phyloP scores from a whole-genome alignment of 1,140 invertebrate genomes.

The Colletes gigas region DNA sequence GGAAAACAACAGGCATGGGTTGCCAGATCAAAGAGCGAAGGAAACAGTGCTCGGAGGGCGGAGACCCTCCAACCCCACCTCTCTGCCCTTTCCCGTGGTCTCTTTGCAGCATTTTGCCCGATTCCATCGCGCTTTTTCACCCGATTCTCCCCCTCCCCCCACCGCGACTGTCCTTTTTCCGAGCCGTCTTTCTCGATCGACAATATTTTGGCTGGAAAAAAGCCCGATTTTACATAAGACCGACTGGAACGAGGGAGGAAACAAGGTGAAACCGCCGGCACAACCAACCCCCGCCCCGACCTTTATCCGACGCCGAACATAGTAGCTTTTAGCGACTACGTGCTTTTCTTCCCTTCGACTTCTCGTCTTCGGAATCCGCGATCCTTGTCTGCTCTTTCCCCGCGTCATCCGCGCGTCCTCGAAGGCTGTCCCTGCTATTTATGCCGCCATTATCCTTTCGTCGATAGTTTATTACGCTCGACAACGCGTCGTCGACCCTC shows the following conservation, averaged over 20 bases:
- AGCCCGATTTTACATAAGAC: constrained; percentile 15
- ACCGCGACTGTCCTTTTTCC: constrained; percentile 14
- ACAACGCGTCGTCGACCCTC: neutral
- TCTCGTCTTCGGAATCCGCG: neutral
- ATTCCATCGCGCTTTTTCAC: constrained; percentile 9
- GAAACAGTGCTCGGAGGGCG: constrained; percentile 39
- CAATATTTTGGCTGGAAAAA: constrained; percentile 32
- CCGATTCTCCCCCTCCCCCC: neutral
- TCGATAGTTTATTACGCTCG: constrained; percentile 41
- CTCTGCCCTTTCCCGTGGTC: neutral
- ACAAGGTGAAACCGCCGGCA: neutral
- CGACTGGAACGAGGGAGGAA: neutral
- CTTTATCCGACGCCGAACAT: neutral
- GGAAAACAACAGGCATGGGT: constrained; percentile 64
- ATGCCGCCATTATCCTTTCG: constrained; percentile 32
- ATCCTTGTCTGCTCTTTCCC: neutral
- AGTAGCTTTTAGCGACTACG: neutral
- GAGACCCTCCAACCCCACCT: neutral
- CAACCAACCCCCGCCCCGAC: neutral
- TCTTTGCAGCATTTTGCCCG: neutral
- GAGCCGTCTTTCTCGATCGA: neutral
- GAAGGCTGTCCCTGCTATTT: neutral
- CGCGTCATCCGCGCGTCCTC: no score
- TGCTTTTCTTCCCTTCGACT: neutral
- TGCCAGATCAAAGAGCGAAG: constrained; percentile 65